phyloP scores from a whole-genome alignment of 2,797 vertebrate genomes.

The Pelobates cultripes region DNA sequence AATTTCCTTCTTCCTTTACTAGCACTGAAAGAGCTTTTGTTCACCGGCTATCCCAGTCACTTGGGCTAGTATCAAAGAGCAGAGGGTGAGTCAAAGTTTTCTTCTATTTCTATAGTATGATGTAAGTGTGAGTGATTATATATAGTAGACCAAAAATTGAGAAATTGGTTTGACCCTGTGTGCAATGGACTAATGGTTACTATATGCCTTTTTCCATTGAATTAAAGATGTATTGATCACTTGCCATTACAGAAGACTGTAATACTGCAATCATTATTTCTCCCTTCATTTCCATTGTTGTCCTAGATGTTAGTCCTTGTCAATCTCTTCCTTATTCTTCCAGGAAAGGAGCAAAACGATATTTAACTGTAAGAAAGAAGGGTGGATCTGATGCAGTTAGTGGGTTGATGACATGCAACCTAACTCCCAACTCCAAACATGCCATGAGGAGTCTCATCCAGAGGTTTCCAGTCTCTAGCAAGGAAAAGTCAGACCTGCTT shows the following conservation, averaged over 20 bases:
- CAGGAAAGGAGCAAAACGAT: constrained; percentile 85
- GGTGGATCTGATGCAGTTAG: constrained; percentile 72
- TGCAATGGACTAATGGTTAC: too few species aligned
- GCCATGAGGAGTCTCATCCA: constrained; percentile 77
- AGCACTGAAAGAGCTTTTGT: constrained; percentile 88
- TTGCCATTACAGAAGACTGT: too few species aligned
- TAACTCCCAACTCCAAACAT: constrained; percentile 76
- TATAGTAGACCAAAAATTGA: too few species aligned
- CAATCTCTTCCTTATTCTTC: constrained; percentile 49
- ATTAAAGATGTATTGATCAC: too few species aligned
- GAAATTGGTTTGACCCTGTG: too few species aligned
- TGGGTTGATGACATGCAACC: constrained; percentile 76
- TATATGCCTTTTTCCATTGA: too few species aligned
- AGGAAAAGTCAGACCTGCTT: constrained; percentile 82
- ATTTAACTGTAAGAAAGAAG: constrained; percentile 88
- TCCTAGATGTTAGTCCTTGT: too few species aligned
- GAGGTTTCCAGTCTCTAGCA: constrained; percentile 85
- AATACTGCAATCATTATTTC: too few species aligned
- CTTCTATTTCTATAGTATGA: too few species aligned
- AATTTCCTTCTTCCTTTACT: constrained; percentile 89
- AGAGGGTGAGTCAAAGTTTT: constrained; percentile 78
- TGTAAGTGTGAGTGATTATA: too few species aligned
- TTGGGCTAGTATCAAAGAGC: constrained; percentile 90
- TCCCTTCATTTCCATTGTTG: too few species aligned
- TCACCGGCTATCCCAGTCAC: constrained; percentile 83